Conservation (phyloP, 2,888 invertebrate species). For the Ochropacha duplaris region DNA sequence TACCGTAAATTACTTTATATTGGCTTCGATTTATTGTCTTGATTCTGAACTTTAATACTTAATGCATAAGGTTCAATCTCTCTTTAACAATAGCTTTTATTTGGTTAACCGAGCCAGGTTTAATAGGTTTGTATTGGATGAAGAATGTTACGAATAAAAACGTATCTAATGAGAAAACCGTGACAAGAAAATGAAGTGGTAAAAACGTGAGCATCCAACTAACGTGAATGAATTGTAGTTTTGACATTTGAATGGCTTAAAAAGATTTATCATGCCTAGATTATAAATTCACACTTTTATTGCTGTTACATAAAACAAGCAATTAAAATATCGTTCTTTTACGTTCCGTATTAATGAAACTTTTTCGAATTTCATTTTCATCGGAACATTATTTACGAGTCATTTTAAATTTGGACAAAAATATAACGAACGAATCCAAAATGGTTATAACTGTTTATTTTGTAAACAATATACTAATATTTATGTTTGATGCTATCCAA, state of each 20-base stretch:
- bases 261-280: not conserved
- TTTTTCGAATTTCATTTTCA: not conserved
- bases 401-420: not conserved
- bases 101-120: too few species aligned
- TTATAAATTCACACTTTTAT: not conserved
- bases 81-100: too few species aligned
- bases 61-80: too few species aligned
- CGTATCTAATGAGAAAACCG: conserved; percentile 9
- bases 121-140: too few species aligned
- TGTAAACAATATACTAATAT: not conserved
- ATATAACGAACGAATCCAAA: not conserved
- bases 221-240: conserved; percentile 8
- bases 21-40: too few species aligned
- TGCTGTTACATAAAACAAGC: not conserved
- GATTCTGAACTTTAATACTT: too few species aligned
- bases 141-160: conserved; percentile 9
- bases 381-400: not conserved
- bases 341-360: not conserved
- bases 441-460: not conserved
- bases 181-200: conserved; percentile 1
- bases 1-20: too few species aligned
- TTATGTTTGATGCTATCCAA: not conserved
- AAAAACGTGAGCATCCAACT: conserved; percentile 12
- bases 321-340: not conserved
- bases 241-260: not conserved